These are phyloP conservation scores for Idris sp. DNA, from an alignment of 1,140 invertebrate species.

Conservation along the genomic window DNA sequence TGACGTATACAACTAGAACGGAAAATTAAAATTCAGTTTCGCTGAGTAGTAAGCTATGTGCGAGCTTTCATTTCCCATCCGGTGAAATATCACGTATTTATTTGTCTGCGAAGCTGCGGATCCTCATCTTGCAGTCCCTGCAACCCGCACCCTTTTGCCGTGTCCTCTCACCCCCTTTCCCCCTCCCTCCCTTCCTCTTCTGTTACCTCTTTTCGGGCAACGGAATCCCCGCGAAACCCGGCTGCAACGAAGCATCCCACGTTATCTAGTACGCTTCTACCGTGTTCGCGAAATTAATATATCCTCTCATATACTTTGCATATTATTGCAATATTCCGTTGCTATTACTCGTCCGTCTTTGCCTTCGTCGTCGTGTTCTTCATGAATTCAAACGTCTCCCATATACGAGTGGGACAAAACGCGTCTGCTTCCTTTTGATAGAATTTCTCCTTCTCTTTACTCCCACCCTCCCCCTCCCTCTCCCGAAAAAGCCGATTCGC, in stretches of 20 bases:
- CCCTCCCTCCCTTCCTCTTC: constrained; percentile 59
- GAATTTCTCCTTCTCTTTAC: too few relatives aligned
- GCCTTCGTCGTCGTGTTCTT: constrained; percentile 62
- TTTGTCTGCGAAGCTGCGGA: constrained; percentile 65
- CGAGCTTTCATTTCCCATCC: constrained; percentile 65
- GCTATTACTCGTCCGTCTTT: constrained; percentile 75
- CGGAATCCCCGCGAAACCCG: constrained; percentile 67
- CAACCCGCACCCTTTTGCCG: constrained; percentile 62
- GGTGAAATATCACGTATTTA: constrained; percentile 69
- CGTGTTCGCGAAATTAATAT: constrained; percentile 79
- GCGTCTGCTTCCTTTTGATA: constrained; percentile 6
- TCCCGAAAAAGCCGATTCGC: not conserved
- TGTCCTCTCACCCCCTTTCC: constrained; percentile 60
- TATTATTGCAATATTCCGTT: constrained; percentile 78
- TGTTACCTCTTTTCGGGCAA: constrained; percentile 55
- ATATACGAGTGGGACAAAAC: constrained; percentile 28
- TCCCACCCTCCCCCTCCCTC: too few relatives aligned
- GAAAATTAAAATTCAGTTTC: constrained; percentile 68
- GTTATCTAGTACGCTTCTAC: constrained; percentile 73
- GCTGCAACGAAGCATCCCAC: constrained; percentile 64
- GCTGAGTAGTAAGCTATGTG: constrained; percentile 47
- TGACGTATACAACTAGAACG: constrained; percentile 62
- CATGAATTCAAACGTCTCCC: constrained; percentile 45
- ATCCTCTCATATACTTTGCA: constrained; percentile 79
- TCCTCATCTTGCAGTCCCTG: constrained; percentile 57